A percentile compares a stretch with the other conserved stretches of the same genome.
Conservation (phyloP, 2,797 vertebrate genomes). For the Macropus fuliginosus region DNA sequence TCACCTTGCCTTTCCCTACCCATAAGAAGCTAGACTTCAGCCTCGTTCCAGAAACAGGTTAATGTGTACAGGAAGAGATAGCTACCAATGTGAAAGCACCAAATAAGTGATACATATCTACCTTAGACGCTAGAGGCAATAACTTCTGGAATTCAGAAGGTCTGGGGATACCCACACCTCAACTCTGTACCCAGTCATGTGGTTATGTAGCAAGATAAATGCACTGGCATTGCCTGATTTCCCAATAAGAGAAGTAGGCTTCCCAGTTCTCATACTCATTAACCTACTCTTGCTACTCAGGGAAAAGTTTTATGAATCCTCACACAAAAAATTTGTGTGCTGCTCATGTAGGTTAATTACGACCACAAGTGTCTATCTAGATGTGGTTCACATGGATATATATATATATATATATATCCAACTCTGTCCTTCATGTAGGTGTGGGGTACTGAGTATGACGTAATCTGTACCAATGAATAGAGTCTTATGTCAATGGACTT, state of each 20-base stretch:
- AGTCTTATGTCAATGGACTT: neutral
- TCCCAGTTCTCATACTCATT: neutral
- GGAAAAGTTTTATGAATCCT: neutral
- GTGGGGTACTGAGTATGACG: neutral
- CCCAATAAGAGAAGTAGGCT: neutral
- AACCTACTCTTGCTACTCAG: neutral
- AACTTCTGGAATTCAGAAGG: neutral
- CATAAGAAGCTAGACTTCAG: neutral
- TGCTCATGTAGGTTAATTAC: neutral
- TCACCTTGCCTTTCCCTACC: neutral
- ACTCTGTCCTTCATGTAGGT: neutral
- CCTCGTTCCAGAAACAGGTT: neutral
- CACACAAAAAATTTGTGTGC: neutral
- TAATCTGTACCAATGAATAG: neutral
- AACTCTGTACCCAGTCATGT: neutral
- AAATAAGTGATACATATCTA: neutral
- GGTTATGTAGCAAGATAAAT: neutral
- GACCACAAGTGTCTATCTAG: neutral
- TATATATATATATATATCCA: too few relatives aligned
- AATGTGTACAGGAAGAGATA: neutral
- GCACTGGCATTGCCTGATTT: neutral
- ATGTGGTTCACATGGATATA: neutral
- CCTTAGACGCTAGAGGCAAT: neutral
- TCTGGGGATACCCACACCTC: neutral
- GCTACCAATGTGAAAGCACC: neutral